A percentile compares a stretch with the other conserved stretches of the same genome.
phyloP scores from a whole-genome alignment of 64 coral and sea anemone species.

The Hydrozoanthus tunicans region DNA sequence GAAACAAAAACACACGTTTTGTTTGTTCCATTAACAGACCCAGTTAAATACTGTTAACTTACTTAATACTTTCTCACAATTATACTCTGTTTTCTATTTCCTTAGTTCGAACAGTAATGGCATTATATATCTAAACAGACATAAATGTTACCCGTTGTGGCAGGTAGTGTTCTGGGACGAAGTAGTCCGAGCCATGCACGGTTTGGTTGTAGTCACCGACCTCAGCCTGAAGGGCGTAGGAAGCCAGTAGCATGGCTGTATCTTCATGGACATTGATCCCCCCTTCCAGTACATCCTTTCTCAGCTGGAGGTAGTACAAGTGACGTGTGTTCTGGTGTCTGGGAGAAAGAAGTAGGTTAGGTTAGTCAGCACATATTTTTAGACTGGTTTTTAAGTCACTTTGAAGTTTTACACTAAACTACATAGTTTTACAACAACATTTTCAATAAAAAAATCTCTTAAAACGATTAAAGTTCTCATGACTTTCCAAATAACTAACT shows the following conservation, averaged over 20 bases:
- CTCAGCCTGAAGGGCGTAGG: slow-evolving; percentile 92
- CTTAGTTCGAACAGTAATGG: no score
- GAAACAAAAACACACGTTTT: no score
- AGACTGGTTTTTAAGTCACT: no score
- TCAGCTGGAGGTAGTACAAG: slow-evolving; percentile 92
- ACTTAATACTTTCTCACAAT: no score
- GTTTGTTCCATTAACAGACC: no score
- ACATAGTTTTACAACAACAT: neutral
- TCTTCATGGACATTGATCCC: slow-evolving; percentile 94
- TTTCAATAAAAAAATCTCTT: neutral
- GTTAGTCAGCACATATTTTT: neutral
- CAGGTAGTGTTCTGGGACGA: slow-evolving; percentile 94
- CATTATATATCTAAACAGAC: no score
- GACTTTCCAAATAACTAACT: no score
- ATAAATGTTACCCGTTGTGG: slow-evolving; percentile 71
- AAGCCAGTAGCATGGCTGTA: slow-evolving; percentile 85
- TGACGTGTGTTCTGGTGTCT: slow-evolving; percentile 94
- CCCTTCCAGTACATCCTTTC: slow-evolving; percentile 96
- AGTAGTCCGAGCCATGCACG: slow-evolving; percentile 84
- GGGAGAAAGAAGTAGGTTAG: neutral
- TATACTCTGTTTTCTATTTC: no score
- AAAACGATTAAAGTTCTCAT: neutral
- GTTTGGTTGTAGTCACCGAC: slow-evolving; percentile 91
- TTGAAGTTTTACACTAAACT: neutral
- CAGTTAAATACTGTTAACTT: no score